phyloP scores from a whole-genome alignment of 2,888 invertebrate species.

The Odontocerum albicorne region DNA sequence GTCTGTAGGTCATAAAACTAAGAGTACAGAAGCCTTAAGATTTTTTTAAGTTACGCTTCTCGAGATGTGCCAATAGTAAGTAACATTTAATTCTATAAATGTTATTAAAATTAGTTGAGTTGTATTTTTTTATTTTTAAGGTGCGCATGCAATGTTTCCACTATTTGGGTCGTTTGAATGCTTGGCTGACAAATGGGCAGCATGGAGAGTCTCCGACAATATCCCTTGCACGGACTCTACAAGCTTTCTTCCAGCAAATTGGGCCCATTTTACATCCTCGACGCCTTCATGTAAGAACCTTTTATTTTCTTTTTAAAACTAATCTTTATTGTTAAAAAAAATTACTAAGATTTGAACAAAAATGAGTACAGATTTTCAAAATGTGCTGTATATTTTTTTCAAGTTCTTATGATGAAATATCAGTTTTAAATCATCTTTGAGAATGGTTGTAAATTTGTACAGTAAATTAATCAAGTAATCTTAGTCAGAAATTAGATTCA shows the following conservation, averaged over 20 bases:
- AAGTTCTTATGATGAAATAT: too few relatives aligned
- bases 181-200: conserved; percentile 44
- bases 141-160: conserved; percentile 94
- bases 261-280: conserved; percentile 73
- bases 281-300: conserved; percentile 68
- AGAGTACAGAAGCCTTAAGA: too few relatives aligned
- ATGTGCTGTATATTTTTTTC: too few relatives aligned
- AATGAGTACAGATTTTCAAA: not conserved
- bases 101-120: too few relatives aligned
- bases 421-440: too few relatives aligned
- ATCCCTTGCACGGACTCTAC: conserved; percentile 76
- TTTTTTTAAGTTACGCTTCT: too few relatives aligned
- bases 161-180: conserved; percentile 63
- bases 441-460: too few relatives aligned
- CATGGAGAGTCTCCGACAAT: conserved; percentile 68
- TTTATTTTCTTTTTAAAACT: not conserved
- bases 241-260: conserved; percentile 76
- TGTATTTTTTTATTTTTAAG: conserved; percentile 45
- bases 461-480: too few relatives aligned
- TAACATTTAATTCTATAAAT: too few relatives aligned
- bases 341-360: not conserved
- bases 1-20: too few relatives aligned
- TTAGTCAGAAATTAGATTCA: too few relatives aligned
- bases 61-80: too few relatives aligned
- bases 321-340: not conserved